Percentiles rank a stretch among this genome's conserved stretches.
phyloP scores from a whole-genome alignment of 53 echinoderm and acorn worm genomes.

The Stichopus horrens region DNA sequence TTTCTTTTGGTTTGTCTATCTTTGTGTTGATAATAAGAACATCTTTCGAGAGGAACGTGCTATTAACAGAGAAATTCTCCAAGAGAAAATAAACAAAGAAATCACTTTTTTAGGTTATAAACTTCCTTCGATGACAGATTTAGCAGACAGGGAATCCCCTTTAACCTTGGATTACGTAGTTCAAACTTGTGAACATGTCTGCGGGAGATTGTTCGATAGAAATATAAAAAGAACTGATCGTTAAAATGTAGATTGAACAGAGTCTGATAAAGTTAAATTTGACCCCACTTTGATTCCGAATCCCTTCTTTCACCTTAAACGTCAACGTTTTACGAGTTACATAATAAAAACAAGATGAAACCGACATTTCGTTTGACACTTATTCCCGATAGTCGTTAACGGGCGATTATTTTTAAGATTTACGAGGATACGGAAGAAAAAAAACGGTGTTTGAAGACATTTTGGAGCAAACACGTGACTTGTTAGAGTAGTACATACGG shows the following conservation, averaged over 20 bases:
- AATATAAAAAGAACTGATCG: no score
- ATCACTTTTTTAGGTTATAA: background rate
- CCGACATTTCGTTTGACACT: background rate
- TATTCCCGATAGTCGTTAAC: background rate
- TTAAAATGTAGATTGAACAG: no score
- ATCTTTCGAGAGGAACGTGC: background rate
- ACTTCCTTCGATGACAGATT: background rate
- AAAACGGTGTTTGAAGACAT: background rate
- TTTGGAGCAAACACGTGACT: background rate
- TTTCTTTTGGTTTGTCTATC: background rate
- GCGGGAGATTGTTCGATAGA: no score
- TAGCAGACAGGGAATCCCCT: background rate
- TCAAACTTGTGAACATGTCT: background rate
- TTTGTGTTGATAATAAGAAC: background rate
- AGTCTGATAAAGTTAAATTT: background rate
- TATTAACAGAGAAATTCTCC: background rate
- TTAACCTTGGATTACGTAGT: background rate
- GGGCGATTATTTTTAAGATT: background rate
- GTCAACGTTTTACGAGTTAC: background rate
- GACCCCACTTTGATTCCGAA: conserved; percentile 17
- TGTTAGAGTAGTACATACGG: background rate
- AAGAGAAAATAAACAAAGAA: background rate
- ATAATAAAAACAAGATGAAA: background rate
- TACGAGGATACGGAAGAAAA: background rate
- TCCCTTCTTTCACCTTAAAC: conserved; percentile 3